Base-by-base conservation (phyloP, 2,888 invertebrate species). In the Blera fallax region DNA sequence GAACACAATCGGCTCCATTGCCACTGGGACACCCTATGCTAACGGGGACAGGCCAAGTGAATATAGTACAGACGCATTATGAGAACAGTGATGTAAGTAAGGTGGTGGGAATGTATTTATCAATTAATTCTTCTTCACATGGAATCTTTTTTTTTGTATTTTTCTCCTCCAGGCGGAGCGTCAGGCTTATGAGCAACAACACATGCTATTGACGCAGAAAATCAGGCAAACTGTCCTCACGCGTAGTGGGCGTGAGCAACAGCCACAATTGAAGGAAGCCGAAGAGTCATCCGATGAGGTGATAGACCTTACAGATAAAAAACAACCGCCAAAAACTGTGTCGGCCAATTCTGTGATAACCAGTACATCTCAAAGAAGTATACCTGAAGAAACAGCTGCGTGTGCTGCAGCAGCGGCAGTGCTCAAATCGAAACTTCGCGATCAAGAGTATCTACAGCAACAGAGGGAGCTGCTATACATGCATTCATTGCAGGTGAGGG, bases 1-100 rank as follows among this genome's bases (percentile, higher is more conserved):
- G 98, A 90, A 98, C 98, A 78, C 98, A 98, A 93, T 98, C 98
- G 54, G 98, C 98, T 2, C 98, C 98, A 0, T 93, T 98, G 88
- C 97, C 97, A 27, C 93, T 98, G 73, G 98, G 98, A 0, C 97
- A 98, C 93, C 97, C 98, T 24, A 95, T 97, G 94, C 94, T 98
- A 72, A 94, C 94, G 62, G 91, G 92, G 4, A 89, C 89, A 34
- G 93, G 93, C 10, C 90, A 91, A 72, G 87, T 92, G 37, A 91
- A 90, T 72, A 90, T 92, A 67, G 92, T 88, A 2, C 92, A 91
- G 78, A 92, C 92, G 27, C 92, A 92, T 87, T 92, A 92, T 85
- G 92, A 92, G 88, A 92, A 92, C 70, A 91, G 91, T 88, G 92
- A 92, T 89, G 92, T 92, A 83, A 89, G 91, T 90, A 54, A 48